Conservation (phyloP, 2,797 vertebrate genomes). For the Phoxinus dragarum region DNA sequence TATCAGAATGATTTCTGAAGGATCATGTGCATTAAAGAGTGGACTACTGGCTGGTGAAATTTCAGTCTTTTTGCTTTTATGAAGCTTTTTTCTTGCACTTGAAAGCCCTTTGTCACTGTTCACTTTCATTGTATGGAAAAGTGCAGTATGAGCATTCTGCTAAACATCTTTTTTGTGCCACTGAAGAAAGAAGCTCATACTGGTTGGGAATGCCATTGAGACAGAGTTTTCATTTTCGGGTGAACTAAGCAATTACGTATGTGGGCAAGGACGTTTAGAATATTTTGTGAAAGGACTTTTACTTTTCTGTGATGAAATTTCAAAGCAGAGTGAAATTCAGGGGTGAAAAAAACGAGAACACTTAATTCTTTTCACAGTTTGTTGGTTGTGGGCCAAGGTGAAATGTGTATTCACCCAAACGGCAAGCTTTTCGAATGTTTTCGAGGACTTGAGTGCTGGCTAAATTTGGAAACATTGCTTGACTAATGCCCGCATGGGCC, state of each 20-base stretch:
- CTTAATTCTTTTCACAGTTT: constrained; percentile 26
- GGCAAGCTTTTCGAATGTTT: constrained; percentile 10
- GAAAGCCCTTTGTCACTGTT: background rate
- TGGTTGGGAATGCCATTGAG: background rate
- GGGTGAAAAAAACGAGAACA: background rate
- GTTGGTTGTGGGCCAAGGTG: constrained; percentile 10
- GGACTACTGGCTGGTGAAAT: background rate
- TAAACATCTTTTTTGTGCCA: background rate
- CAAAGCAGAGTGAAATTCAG: constrained; percentile 3
- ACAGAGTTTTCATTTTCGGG: background rate
- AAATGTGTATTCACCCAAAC: constrained; percentile 22
- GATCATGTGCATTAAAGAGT: background rate
- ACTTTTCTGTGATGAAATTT: constrained; percentile 11
- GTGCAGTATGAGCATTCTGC: background rate
- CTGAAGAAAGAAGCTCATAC: background rate
- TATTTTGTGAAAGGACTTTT: background rate
- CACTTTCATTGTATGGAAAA: background rate
- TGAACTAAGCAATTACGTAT: background rate
- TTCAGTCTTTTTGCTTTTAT: background rate
- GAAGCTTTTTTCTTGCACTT: background rate
- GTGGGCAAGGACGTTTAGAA: background rate
- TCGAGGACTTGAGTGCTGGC: constrained; percentile 1
- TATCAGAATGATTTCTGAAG: background rate
- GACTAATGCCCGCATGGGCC: constrained; percentile 18
- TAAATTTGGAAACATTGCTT: constrained; percentile 19